Conservation (phyloP, 2,888 invertebrate genomes). For the Pherbina coryleti region DNA sequence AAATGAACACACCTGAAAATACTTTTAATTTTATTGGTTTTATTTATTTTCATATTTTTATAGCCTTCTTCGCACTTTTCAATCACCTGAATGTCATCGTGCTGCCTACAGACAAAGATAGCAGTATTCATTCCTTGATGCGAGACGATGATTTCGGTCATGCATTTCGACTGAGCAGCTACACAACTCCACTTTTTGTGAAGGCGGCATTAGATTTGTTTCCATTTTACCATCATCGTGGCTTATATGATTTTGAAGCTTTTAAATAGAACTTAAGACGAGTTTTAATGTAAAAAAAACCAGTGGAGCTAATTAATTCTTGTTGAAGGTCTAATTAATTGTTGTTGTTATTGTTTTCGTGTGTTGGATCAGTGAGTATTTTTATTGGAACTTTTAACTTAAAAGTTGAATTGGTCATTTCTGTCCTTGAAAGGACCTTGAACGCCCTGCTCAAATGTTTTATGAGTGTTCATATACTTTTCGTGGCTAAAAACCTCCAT, state of each 20-base stretch:
- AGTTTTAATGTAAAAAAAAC: no score
- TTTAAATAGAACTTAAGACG: no score
- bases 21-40: not conserved
- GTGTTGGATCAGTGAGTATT: no score
- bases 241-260: constrained; percentile 47
- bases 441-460: no score
- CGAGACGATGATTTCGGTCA: constrained; percentile 50
- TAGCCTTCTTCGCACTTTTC: constrained; percentile 54
- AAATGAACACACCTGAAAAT: not conserved
- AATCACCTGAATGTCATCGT: constrained; percentile 51
- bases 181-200: constrained; percentile 54
- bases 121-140: constrained; percentile 49
- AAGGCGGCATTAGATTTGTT: constrained; percentile 56
- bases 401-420: no score
- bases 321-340: no score
- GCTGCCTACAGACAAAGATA: constrained; percentile 57
- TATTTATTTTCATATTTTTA: not conserved
- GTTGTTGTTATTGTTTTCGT: no score
- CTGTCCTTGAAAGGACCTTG: no score
- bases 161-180: constrained; percentile 48
- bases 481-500: no score
- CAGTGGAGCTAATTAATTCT: no score
- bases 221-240: constrained; percentile 60
- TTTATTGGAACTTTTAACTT: no score
- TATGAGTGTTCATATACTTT: no score